phyloP scores from a whole-genome alignment of 2,888 invertebrate genomes.

The Scrobipalpa costella region DNA sequence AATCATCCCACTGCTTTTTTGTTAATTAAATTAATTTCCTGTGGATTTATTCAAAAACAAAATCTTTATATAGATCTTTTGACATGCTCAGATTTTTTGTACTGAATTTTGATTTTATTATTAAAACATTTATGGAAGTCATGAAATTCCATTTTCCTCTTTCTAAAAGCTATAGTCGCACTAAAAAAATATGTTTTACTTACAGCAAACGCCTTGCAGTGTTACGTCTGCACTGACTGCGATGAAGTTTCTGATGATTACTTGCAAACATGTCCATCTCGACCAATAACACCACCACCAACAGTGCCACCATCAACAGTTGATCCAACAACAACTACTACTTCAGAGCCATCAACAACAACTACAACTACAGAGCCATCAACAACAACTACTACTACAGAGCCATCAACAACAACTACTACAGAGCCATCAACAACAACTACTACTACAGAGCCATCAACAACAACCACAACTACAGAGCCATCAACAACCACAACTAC shows the following conservation, averaged over 20 bases:
- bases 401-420: constrained; percentile 9
- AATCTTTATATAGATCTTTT: too few species aligned
- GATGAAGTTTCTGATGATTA: constrained; percentile 38
- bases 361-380: background rate
- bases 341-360: constrained; percentile 5
- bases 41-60: too few species aligned
- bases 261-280: constrained; percentile 44
- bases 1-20: too few species aligned
- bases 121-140: too few species aligned
- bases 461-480: background rate
- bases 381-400: constrained; percentile 12
- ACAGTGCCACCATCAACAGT: too few species aligned
- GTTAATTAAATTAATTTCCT: too few species aligned
- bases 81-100: too few species aligned
- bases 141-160: too few species aligned
- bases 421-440: constrained; percentile 2
- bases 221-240: constrained; percentile 57
- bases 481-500: background rate
- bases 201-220: constrained; percentile 48
- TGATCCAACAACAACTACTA: constrained; percentile 21
- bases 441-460: constrained; percentile 13
- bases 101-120: too few species aligned
- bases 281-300: background rate
- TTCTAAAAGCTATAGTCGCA: too few species aligned
- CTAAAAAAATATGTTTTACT: constrained; percentile 7